Percentiles rank a stretch among this genome's conserved stretches.
Conservation (phyloP, 2,888 invertebrate species). For the Sarcophaga rosellei region DNA sequence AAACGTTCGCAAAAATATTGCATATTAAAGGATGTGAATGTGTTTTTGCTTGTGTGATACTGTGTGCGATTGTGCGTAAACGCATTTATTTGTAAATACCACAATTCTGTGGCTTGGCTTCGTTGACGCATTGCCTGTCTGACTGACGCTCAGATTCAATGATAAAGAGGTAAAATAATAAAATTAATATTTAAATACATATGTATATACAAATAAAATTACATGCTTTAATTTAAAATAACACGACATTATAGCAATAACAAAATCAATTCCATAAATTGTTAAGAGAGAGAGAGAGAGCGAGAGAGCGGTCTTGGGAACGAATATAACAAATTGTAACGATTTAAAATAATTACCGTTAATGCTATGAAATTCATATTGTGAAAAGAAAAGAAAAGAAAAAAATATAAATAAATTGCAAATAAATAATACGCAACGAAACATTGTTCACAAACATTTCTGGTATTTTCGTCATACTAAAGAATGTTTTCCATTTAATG, state of each 20-base stretch:
- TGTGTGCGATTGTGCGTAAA: slow-evolving; percentile 25
- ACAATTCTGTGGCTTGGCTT: slow-evolving; percentile 17
- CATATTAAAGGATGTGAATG: background rate
- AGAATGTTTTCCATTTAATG: too few species aligned
- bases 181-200: slow-evolving; percentile 28
- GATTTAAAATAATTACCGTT: slow-evolving; percentile 56
- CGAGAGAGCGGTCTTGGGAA: background rate
- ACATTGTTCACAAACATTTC: too few species aligned
- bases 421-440: too few species aligned
- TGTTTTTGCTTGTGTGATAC: background rate
- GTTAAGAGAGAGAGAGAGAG: too few species aligned
- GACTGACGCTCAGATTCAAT: background rate
- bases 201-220: background rate
- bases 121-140: background rate
- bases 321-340: slow-evolving; percentile 38
- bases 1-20: background rate
- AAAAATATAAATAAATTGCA: too few species aligned
- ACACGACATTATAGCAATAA: background rate
- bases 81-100: slow-evolving; percentile 21
- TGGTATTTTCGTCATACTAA: too few species aligned
- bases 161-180: slow-evolving; percentile 20
- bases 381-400: background rate
- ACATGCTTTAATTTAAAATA: slow-evolving; percentile 19
- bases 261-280: slow-evolving; percentile 23
- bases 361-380: slow-evolving; percentile 43